A percentile compares a stretch with the other conserved stretches of the same genome.
phyloP scores from a whole-genome alignment of 2,888 invertebrate species.

The Criorhina ranunculi region DNA sequence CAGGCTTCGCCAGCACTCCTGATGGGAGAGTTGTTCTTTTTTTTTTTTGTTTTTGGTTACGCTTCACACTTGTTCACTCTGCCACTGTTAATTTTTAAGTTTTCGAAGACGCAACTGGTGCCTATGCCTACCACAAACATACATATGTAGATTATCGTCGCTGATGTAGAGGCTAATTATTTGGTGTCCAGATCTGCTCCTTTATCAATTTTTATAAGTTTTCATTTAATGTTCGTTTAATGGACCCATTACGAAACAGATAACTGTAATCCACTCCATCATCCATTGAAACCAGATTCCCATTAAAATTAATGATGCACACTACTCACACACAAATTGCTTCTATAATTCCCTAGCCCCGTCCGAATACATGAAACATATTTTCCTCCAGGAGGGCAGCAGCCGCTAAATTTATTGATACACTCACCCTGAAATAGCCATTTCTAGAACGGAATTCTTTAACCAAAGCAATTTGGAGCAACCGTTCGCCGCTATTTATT shows the following conservation, averaged over 20 bases:
- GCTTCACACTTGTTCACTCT: too few relatives aligned
- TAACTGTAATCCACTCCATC: constrained; percentile 18
- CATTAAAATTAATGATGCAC: constrained; percentile 55
- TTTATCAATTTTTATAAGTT: not conserved
- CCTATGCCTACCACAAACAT: too few relatives aligned
- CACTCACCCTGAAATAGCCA: constrained; percentile 12
- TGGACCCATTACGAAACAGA: constrained; percentile 4
- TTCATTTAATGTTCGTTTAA: not conserved
- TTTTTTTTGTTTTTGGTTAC: too few relatives aligned
- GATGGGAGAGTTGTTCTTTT: too few relatives aligned
- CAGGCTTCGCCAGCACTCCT: too few relatives aligned
- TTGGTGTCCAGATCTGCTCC: too few relatives aligned
- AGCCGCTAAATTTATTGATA: constrained; percentile 49
- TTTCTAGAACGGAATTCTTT: constrained; percentile 5
- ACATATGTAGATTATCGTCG: too few relatives aligned
- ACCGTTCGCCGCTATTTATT: not conserved
- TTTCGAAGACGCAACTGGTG: too few relatives aligned
- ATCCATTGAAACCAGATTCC: constrained; percentile 39
- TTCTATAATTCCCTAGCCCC: constrained; percentile 2
- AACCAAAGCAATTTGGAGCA: constrained; percentile 21
- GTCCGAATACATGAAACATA: not conserved
- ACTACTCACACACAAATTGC: constrained; percentile 1
- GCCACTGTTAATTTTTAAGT: too few relatives aligned
- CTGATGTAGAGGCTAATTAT: too few relatives aligned
- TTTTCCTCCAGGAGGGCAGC: not conserved